These are phyloP conservation scores for Fragum sueziense DNA, from an alignment of 2,888 invertebrate genomes.

Conservation along the genomic window DNA sequence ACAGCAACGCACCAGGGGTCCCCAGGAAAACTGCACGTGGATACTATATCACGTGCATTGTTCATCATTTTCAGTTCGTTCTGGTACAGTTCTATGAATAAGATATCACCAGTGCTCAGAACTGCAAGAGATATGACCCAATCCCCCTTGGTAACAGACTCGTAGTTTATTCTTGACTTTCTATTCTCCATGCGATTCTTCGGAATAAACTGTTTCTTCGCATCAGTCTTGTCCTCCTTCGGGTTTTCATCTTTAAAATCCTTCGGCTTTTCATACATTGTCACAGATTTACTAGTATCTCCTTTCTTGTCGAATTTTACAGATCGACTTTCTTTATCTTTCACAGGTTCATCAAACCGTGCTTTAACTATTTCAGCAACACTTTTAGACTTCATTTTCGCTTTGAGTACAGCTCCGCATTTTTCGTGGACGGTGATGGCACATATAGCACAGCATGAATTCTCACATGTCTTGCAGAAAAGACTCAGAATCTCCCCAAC, in stretches of 20 bases:
- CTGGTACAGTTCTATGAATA: conserved; percentile 47
- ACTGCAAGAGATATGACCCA: conserved; percentile 55
- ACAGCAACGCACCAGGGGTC: conserved; percentile 57
- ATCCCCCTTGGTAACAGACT: conserved; percentile 31
- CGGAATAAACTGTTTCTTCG: conserved; percentile 10
- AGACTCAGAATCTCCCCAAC: conserved; percentile 41
- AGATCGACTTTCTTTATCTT: background rate
- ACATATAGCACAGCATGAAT: conserved; percentile 51
- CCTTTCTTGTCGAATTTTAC: background rate
- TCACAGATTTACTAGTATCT: background rate
- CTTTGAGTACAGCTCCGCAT: conserved; percentile 30
- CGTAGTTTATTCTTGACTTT: conserved; percentile 38
- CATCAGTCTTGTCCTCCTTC: background rate
- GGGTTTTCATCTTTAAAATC: too few relatives aligned
- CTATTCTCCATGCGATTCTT: conserved; percentile 45
- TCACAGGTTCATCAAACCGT: background rate
- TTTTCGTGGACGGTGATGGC: conserved; percentile 42
- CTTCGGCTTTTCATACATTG: background rate
- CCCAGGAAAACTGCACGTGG: conserved; percentile 39
- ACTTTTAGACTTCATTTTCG: background rate
- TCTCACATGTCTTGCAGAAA: conserved; percentile 55
- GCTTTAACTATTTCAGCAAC: background rate
- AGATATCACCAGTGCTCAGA: conserved; percentile 45
- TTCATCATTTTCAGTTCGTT: conserved; percentile 43
- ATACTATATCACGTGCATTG: conserved; percentile 31